phyloP scores from a whole-genome alignment of 2,113 vertebrate genomes.

The Hystrix cristata region DNA sequence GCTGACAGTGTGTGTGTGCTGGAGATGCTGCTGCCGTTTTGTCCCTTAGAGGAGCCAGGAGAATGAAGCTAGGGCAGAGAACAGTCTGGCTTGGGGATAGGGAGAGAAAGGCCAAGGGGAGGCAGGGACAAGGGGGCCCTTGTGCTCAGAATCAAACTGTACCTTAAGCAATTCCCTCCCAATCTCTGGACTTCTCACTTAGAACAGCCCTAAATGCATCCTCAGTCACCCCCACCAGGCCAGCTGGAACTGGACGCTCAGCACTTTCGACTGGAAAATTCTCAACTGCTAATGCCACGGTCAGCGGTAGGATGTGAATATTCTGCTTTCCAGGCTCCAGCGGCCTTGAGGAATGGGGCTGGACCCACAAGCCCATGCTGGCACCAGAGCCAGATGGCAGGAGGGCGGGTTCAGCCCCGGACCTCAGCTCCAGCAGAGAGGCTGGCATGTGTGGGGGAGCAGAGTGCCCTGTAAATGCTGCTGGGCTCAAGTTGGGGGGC shows the following conservation, averaged over 20 bases:
- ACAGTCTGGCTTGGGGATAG: not conserved
- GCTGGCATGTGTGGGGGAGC: not conserved
- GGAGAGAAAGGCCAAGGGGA: not conserved
- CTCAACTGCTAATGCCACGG: not conserved
- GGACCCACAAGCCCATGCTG: rapidly evolving
- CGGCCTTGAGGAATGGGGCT: not conserved
- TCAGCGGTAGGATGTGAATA: not conserved
- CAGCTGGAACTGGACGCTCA: not conserved
- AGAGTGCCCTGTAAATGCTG: too few relatives aligned
- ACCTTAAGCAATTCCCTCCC: not conserved
- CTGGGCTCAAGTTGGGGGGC: not conserved
- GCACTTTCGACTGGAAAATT: not conserved
- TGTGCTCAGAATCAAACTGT: not conserved
- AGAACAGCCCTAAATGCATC: not conserved
- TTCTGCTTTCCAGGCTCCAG: not conserved
- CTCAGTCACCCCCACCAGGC: too few relatives aligned
- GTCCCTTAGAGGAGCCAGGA: not conserved
- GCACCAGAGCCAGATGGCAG: not conserved
- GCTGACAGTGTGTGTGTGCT: rapidly evolving
- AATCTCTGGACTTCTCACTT: not conserved
- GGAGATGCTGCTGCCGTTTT: not conserved
- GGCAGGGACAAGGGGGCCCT: not conserved
- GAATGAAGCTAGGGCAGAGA: not conserved
- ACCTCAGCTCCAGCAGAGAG: too few relatives aligned
- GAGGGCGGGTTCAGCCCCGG: too few relatives aligned